phyloP scores from a whole-genome alignment of 2,888 invertebrate species.

The Tiliacea citrago region DNA sequence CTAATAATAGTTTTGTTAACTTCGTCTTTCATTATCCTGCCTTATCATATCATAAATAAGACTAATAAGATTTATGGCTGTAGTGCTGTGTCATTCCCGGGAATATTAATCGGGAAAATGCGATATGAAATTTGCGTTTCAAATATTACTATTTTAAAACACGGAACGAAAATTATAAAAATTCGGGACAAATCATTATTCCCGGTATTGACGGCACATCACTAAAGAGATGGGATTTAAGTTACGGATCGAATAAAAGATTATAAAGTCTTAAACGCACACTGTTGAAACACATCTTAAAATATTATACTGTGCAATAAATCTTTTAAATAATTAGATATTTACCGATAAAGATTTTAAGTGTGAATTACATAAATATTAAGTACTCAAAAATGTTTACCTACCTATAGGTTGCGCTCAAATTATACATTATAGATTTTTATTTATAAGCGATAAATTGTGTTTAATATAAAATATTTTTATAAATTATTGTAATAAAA shows the following conservation, averaged over 20 bases:
- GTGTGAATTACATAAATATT: neutral
- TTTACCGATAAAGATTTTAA: neutral
- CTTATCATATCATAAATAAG: slow-evolving; percentile 14
- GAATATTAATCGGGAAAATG: neutral
- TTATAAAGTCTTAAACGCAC: slow-evolving; percentile 16
- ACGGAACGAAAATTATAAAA: too few species aligned
- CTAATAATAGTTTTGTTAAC: slow-evolving; percentile 14
- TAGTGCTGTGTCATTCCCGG: neutral
- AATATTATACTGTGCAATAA: slow-evolving; percentile 13
- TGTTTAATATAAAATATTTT: neutral
- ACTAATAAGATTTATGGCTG: neutral
- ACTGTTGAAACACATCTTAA: slow-evolving; percentile 8
- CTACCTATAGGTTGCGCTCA: neutral
- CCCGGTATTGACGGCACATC: neutral
- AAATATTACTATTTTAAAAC: neutral
- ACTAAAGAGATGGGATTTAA: neutral
- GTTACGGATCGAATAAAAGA: neutral
- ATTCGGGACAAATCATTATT: neutral
- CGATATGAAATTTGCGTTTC: too few species aligned
- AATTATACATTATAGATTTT: neutral
- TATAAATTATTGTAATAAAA: neutral
- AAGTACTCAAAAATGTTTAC: neutral
- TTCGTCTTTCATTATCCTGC: neutral
- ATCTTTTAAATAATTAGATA: slow-evolving; percentile 1
- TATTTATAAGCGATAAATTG: neutral